Percentiles rank a stretch among this genome's conserved stretches.
Evolutionary conservation across 53 echinoderm and acorn worm genomes (phyloP).

Genomic region (Actinopyga echinites): DNA sequence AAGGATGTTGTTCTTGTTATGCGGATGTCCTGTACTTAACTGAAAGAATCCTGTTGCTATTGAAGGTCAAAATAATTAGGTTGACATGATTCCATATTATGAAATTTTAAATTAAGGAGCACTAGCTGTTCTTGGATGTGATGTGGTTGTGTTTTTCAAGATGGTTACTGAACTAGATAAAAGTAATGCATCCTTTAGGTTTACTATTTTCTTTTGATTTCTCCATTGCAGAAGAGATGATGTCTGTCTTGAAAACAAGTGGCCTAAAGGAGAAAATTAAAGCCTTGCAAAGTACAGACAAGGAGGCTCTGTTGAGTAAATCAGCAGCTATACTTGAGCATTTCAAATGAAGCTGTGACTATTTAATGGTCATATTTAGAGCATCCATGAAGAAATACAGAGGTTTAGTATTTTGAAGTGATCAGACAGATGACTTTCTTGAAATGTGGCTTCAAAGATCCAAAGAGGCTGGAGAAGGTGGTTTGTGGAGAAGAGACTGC

Average conservation of each 20-base stretch:
- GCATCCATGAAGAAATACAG: too few species aligned
- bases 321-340: constrained; percentile 69
- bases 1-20: too few species aligned
- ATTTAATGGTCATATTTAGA: too few species aligned
- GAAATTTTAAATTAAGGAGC: too few species aligned
- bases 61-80: too few species aligned
- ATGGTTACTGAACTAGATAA: too few species aligned
- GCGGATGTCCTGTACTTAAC: too few species aligned
- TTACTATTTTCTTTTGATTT: background rate
- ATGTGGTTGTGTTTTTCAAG: too few species aligned
- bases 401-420: background rate
- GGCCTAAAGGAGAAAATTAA: constrained; percentile 64
- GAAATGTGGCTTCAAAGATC: background rate
- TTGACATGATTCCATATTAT: too few species aligned
- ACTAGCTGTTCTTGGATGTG: too few species aligned
- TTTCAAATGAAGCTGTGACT: constrained; percentile 79
- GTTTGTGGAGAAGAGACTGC: background rate
- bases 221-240: constrained; percentile 45
- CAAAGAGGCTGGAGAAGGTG: background rate
- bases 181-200: background rate
- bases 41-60: too few species aligned
- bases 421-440: background rate
- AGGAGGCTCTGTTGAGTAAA: constrained; percentile 74
- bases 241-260: constrained; percentile 65
- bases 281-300: constrained; percentile 51